Evolutionary conservation across 2,888 invertebrate genomes (phyloP).

Genomic region (Athripsodes cinereus): DNA sequence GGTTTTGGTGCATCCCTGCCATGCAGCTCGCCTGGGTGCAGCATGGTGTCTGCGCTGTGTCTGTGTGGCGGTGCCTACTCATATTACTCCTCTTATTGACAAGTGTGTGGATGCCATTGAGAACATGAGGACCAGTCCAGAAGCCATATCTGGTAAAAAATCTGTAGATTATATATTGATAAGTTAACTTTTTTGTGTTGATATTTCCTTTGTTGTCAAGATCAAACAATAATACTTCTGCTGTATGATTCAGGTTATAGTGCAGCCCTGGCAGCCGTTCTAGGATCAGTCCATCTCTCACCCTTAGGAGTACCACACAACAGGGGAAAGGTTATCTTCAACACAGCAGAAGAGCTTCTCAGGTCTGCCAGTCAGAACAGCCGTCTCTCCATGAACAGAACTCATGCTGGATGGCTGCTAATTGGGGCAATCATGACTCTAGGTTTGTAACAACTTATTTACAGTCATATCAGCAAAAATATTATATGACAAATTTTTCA

Average conservation of each 20-base stretch:
- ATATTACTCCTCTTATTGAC: slow-evolving; percentile 90
- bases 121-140: slow-evolving; percentile 82
- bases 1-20: slow-evolving; percentile 90
- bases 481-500: too few species aligned
- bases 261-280: slow-evolving; percentile 85
- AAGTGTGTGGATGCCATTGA: slow-evolving; percentile 83
- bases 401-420: slow-evolving; percentile 96
- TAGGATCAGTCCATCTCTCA: slow-evolving; percentile 86
- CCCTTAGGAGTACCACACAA: slow-evolving; percentile 94
- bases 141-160: slow-evolving; percentile 65
- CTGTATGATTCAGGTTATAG: slow-evolving; percentile 84
- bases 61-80: slow-evolving; percentile 90
- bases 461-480: background rate
- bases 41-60: slow-evolving; percentile 92
- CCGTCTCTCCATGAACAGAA: slow-evolving; percentile 86
- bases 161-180: background rate
- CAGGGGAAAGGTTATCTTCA: slow-evolving; percentile 95
- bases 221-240: background rate
- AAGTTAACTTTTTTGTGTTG: too few species aligned
- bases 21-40: slow-evolving; percentile 87
- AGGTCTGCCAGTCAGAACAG: slow-evolving; percentile 96
- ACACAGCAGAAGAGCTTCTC: slow-evolving; percentile 92
- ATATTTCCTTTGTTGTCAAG: background rate
- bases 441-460: slow-evolving; percentile 47
- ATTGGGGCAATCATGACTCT: slow-evolving; percentile 96